These are phyloP conservation scores for Bombus ignitus DNA, from an alignment of 1,140 invertebrate genomes.

Conservation along the genomic window DNA sequence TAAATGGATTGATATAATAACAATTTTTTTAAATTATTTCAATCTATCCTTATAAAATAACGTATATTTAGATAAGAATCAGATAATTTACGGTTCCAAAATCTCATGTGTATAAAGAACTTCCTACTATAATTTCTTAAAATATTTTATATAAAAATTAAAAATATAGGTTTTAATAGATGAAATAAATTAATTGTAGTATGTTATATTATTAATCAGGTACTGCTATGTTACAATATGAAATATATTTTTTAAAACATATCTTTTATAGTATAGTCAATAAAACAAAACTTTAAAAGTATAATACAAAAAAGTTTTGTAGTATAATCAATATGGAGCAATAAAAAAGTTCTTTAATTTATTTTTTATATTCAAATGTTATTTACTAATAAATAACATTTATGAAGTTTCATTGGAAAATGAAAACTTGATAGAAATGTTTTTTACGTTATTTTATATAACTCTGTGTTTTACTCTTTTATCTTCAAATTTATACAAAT, in stretches of 20 bases:
- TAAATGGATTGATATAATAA: neutral
- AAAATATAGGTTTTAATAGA: neutral
- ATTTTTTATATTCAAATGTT: slow-evolving; percentile 23
- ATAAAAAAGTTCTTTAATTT: slow-evolving; percentile 6
- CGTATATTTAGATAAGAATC: neutral
- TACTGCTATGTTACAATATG: slow-evolving; percentile 6
- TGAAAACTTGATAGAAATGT: slow-evolving; percentile 11
- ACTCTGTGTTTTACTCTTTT: neutral
- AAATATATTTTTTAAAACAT: neutral
- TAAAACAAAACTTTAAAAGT: neutral
- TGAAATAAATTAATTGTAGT: neutral
- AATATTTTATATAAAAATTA: neutral
- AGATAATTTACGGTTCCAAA: neutral
- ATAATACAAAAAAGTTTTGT: neutral
- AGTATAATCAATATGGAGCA: neutral
- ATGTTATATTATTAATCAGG: neutral
- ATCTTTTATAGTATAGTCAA: neutral
- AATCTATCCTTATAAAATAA: too few species aligned
- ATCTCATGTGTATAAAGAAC: neutral
- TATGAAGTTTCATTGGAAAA: slow-evolving; percentile 3
- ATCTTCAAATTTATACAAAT: slow-evolving; percentile 39
- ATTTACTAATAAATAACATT: slow-evolving; percentile 15
- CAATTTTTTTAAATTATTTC: neutral
- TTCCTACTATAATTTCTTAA: neutral
- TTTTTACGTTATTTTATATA: neutral